Conservation (phyloP, 2,113 vertebrate species). For the Zosterops pallidus region DNA sequence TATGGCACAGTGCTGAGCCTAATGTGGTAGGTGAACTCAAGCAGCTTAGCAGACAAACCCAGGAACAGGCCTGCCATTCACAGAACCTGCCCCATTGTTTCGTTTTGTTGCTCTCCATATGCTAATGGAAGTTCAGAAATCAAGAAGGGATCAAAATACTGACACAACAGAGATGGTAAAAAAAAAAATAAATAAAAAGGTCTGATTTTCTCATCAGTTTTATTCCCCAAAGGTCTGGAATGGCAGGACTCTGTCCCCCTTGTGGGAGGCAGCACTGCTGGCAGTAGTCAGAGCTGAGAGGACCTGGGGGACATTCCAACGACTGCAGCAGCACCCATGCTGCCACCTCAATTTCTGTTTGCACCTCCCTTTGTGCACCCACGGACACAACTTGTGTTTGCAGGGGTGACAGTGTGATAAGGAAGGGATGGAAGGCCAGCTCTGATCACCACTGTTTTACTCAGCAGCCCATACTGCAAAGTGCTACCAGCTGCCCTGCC, state of each 20-base stretch:
- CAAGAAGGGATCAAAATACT: not conserved
- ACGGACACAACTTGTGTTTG: accelerated
- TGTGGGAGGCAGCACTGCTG: not conserved
- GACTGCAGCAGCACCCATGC: accelerated
- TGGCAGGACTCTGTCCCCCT: not conserved
- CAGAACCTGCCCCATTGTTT: not conserved
- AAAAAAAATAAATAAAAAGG: not conserved
- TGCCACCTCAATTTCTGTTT: not conserved
- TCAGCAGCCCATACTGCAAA: not conserved
- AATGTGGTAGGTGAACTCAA: not conserved
- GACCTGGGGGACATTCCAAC: not conserved
- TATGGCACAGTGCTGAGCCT: not conserved
- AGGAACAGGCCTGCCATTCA: not conserved
- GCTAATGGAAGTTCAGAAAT: not conserved
- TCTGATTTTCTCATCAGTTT: not conserved
- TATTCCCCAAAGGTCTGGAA: not conserved
- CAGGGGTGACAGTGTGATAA: not conserved
- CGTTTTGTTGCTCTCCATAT: not conserved
- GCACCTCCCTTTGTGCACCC: not conserved
- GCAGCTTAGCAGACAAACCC: not conserved
- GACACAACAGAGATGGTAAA: not conserved
- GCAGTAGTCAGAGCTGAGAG: not conserved
- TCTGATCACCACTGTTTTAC: not conserved
- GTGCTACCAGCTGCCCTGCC: not conserved
- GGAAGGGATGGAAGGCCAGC: not conserved